phyloP scores from a whole-genome alignment of 2,888 invertebrate genomes.

The Chalcosyrphus nemorum region DNA sequence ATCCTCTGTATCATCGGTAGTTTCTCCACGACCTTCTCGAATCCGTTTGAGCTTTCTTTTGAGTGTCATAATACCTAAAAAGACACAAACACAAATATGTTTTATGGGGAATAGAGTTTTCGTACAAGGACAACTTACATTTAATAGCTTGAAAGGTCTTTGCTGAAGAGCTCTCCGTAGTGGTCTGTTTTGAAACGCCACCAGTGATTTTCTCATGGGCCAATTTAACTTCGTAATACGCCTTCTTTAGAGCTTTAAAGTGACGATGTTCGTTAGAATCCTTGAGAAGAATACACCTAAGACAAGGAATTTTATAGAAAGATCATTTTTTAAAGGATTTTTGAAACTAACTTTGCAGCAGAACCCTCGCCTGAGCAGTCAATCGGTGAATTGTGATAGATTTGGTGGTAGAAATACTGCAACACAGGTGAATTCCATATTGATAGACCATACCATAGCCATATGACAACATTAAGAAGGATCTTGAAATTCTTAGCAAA shows the following conservation, averaged over 20 bases:
- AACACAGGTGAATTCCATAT: conserved; percentile 82
- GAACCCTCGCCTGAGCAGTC: conserved; percentile 82
- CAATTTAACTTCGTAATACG: conserved; percentile 80
- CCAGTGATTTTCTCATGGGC: conserved; percentile 78
- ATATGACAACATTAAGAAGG: conserved; percentile 79
- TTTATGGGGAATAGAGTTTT: no score
- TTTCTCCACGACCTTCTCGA: conserved; percentile 80
- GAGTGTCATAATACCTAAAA: conserved; percentile 80
- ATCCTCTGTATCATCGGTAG: conserved; percentile 78
- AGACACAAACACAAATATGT: not conserved
- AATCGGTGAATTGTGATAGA: conserved; percentile 80
- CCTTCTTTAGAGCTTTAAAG: conserved; percentile 80
- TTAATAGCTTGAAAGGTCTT: conserved; percentile 82
- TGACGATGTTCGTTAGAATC: conserved; percentile 81
- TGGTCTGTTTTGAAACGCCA: conserved; percentile 73
- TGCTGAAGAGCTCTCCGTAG: conserved; percentile 77
- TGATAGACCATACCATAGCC: conserved; percentile 81
- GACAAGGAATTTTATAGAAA: conserved; percentile 1
- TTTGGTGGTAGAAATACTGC: conserved; percentile 82
- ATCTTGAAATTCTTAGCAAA: conserved; percentile 81
- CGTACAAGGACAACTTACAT: conserved; percentile 75
- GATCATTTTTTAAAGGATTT: not conserved
- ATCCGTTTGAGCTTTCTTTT: conserved; percentile 82
- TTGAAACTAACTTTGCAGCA: conserved; percentile 78
- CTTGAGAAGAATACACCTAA: conserved; percentile 80